These are phyloP conservation scores for Martes martes DNA, from an alignment of 2,113 vertebrate species.

Conservation along the genomic window DNA sequence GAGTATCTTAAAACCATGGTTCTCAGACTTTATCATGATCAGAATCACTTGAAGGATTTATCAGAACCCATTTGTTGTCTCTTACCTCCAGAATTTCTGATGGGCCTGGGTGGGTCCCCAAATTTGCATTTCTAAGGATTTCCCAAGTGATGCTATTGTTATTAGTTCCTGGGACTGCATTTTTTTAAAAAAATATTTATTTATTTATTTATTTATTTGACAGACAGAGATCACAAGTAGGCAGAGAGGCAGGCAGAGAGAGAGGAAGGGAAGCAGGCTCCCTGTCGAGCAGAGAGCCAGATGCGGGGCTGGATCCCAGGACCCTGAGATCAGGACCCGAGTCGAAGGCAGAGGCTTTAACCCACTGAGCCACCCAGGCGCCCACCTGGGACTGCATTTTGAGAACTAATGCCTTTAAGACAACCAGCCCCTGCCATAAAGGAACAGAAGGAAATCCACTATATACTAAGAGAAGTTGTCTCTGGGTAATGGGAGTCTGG, in stretches of 20 bases:
- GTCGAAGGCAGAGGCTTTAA: too few relatives aligned
- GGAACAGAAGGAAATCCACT: neutral
- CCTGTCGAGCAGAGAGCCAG: too few relatives aligned
- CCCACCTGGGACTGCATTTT: neutral
- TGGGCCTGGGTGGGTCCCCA: neutral
- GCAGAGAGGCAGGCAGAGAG: too few relatives aligned
- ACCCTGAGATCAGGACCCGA: too few relatives aligned
- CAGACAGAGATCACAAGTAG: too few relatives aligned
- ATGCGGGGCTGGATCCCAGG: too few relatives aligned
- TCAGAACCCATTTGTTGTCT: neutral
- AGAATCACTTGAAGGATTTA: neutral
- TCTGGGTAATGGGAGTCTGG: neutral
- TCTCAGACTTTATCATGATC: neutral
- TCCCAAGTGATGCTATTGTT: neutral
- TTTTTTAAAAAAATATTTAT: neutral
- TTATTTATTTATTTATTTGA: too few relatives aligned
- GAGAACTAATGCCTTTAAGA: neutral
- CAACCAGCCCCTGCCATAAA: neutral
- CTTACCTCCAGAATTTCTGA: neutral
- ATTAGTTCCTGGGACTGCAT: neutral
- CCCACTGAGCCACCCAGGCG: too few relatives aligned
- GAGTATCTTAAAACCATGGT: neutral
- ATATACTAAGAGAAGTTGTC: neutral
- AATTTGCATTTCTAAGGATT: neutral
- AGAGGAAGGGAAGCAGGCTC: too few relatives aligned